phyloP scores from a whole-genome alignment of 2,888 invertebrate genomes.

The Caenorhabditis parvicauda region DNA sequence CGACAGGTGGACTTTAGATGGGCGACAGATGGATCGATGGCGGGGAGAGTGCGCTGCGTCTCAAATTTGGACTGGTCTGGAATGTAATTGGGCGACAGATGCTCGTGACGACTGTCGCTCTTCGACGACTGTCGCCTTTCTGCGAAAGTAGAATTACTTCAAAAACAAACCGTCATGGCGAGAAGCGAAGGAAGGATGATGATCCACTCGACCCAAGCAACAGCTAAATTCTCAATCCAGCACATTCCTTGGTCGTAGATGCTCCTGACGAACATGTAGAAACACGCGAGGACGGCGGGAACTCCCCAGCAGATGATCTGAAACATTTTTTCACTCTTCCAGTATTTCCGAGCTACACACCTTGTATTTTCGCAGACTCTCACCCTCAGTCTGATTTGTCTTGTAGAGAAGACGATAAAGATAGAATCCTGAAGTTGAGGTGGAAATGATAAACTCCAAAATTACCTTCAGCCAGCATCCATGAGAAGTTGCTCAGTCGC shows the following conservation, averaged over 20 bases:
- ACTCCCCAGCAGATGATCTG: slow-evolving; percentile 13
- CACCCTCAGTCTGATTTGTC: slow-evolving; percentile 64
- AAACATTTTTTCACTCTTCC: not conserved
- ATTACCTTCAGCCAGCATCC: slow-evolving; percentile 67
- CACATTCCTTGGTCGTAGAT: slow-evolving; percentile 20
- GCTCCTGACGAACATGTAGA: slow-evolving; percentile 18
- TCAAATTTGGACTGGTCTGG: too few relatives aligned
- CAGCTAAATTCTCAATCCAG: slow-evolving; percentile 30
- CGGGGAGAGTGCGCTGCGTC: too few relatives aligned
- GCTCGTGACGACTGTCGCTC: too few relatives aligned
- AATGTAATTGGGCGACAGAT: too few relatives aligned
- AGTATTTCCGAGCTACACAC: not conserved
- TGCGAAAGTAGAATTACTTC: not conserved
- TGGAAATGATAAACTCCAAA: too few relatives aligned
- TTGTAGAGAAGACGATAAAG: slow-evolving; percentile 66
- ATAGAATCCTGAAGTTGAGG: slow-evolving; percentile 63
- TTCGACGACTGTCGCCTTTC: too few relatives aligned
- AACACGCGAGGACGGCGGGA: slow-evolving; percentile 18
- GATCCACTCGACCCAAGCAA: slow-evolving; percentile 27
- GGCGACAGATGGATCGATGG: too few relatives aligned
- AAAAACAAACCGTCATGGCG: slow-evolving; percentile 13
- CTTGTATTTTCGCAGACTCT: slow-evolving; percentile 64
- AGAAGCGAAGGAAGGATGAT: slow-evolving; percentile 25
- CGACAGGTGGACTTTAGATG: too few relatives aligned
- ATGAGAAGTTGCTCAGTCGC: slow-evolving; percentile 66